Conservation (phyloP, 35 echinoderm and acorn worm genomes). For the Apostichopus californicus region DNA sequence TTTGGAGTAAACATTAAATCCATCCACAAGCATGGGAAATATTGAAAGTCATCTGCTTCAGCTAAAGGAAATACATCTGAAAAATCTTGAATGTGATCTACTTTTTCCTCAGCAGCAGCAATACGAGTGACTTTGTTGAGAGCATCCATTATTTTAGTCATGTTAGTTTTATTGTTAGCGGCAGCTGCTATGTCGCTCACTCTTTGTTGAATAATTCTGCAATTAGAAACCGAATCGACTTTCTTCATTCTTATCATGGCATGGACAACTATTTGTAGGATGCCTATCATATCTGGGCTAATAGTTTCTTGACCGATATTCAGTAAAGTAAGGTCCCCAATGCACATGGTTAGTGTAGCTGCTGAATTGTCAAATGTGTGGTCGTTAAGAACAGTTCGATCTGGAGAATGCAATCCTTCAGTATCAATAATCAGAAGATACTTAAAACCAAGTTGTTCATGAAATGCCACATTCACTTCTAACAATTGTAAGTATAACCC, state of each 20-base stretch:
- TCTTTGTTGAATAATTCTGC: conserved; percentile 30
- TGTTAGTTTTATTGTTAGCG: not conserved
- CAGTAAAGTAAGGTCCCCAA: too few relatives aligned
- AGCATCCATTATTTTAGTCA: not conserved
- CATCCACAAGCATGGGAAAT: too few relatives aligned
- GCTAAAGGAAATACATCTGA: too few relatives aligned
- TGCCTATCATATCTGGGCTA: not conserved
- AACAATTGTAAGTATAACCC: conserved; percentile 18
- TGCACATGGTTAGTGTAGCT: too few relatives aligned
- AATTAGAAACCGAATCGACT: not conserved
- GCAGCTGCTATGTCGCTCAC: not conserved
- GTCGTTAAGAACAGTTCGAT: not conserved
- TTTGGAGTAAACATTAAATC: too few relatives aligned
- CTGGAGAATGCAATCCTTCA: conserved; percentile 28
- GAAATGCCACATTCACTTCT: not conserved
- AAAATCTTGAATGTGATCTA: too few relatives aligned
- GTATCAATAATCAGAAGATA: conserved; percentile 34
- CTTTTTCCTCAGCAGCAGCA: not conserved
- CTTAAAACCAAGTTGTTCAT: not conserved
- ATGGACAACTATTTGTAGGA: conserved; percentile 29
- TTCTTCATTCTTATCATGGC: conserved; percentile 34
- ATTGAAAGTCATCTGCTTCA: too few relatives aligned
- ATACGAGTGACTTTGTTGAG: not conserved
- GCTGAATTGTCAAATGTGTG: not conserved
- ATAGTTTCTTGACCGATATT: too few relatives aligned